Evolutionary conservation across 2,888 invertebrate species (phyloP).

Genomic region (Sinelater perroti): DNA sequence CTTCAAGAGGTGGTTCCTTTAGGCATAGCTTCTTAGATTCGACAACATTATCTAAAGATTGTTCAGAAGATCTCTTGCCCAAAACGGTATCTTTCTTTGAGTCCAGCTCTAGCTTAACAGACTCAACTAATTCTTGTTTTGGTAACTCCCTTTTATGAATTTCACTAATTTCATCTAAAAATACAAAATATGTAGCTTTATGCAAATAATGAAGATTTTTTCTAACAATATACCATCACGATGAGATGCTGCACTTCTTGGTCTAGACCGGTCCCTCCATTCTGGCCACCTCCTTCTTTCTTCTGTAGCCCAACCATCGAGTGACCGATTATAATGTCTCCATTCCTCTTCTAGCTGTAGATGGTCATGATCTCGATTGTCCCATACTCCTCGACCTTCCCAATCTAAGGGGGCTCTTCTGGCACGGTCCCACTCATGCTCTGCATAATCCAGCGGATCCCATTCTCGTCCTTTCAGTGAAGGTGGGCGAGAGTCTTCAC

Average conservation of each 20-base stretch:
- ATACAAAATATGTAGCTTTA: neutral
- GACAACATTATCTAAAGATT: slow-evolving; percentile 57
- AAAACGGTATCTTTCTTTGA: slow-evolving; percentile 44
- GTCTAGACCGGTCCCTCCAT: slow-evolving; percentile 59
- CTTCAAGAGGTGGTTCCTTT: slow-evolving; percentile 64
- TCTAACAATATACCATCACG: slow-evolving; percentile 47
- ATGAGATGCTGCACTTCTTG: slow-evolving; percentile 60
- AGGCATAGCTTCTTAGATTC: slow-evolving; percentile 62
- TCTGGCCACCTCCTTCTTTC: slow-evolving; percentile 64
- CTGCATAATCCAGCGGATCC: slow-evolving; percentile 56
- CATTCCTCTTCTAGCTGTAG: slow-evolving; percentile 56
- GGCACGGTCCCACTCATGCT: slow-evolving; percentile 61
- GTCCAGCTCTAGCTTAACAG: slow-evolving; percentile 23
- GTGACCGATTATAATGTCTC: slow-evolving; percentile 54
- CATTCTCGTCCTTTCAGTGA: slow-evolving; percentile 55
- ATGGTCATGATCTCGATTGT: slow-evolving; percentile 54
- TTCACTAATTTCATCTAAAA: slow-evolving; percentile 23
- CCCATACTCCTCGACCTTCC: slow-evolving; percentile 60
- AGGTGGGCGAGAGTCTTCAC: slow-evolving; percentile 50
- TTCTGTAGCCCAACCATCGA: slow-evolving; percentile 62
- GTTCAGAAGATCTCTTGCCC: slow-evolving; percentile 54
- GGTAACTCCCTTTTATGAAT: slow-evolving; percentile 46
- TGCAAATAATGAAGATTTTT: neutral
- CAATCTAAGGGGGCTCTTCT: slow-evolving; percentile 66
- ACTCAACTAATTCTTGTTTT: slow-evolving; percentile 32